Percentiles rank a stretch among this genome's conserved stretches.
Evolutionary conservation across 2,888 invertebrate genomes (phyloP).

Genomic region (Sphinx pinastri): DNA sequence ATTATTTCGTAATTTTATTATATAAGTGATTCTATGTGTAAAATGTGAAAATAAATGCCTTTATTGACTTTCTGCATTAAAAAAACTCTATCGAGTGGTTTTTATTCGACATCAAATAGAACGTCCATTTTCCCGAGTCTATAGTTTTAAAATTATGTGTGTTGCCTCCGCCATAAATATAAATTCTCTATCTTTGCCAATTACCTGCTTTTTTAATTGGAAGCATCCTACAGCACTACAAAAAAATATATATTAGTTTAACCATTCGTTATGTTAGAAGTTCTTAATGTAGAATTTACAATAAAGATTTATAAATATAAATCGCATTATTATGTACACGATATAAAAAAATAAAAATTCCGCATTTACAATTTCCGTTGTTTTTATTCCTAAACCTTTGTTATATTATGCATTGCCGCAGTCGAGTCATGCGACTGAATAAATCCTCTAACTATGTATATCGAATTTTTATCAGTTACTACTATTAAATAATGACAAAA

Average conservation of each 20-base stretch:
- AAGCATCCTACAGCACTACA: no score
- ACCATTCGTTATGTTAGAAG: neutral
- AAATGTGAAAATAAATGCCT: no score
- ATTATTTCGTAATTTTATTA: neutral
- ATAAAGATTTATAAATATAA: constrained; percentile 2
- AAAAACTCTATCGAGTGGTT: no score
- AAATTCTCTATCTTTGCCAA: no score
- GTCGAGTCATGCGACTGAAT: neutral
- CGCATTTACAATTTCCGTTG: neutral
- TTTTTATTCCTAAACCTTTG: constrained; percentile 1
- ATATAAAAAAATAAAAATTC: constrained; percentile 16
- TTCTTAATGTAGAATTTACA: neutral
- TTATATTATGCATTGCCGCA: neutral
- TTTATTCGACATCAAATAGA: no score
- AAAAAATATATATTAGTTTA: no score
- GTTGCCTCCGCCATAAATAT: neutral
- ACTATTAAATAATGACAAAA: no score
- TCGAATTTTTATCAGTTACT: no score
- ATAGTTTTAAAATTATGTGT: neutral
- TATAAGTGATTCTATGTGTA: no score
- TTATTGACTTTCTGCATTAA: no score
- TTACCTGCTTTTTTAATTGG: no score
- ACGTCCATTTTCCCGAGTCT: no score
- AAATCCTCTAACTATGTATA: neutral
- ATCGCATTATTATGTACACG: constrained; percentile 15